Percentiles rank a stretch among this genome's conserved stretches.
These are phyloP conservation scores for Ophion ventricosus DNA, from an alignment of 2,888 invertebrate genomes.

Conservation along the genomic window DNA sequence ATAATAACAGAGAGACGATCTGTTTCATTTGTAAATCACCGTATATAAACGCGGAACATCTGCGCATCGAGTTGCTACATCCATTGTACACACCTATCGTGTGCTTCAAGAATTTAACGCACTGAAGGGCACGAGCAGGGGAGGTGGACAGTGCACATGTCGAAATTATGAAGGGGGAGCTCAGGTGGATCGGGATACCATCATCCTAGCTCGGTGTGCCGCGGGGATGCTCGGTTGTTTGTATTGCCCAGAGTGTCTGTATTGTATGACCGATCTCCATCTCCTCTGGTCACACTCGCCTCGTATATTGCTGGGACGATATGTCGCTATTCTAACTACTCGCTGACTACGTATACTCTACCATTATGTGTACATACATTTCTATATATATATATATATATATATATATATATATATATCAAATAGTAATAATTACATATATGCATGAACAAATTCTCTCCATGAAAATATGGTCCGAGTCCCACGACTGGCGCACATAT, in stretches of 20 bases:
- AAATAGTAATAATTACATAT: background rate
- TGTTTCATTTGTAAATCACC: background rate
- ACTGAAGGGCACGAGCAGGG: background rate
- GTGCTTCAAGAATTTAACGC: conserved; percentile 9
- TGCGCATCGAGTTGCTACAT: conserved; percentile 16
- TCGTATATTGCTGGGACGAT: conserved; percentile 54
- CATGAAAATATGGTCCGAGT: background rate
- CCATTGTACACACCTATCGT: conserved; percentile 6
- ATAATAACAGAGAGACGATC: conserved; percentile 9
- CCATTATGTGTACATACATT: background rate
- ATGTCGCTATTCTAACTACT: conserved; percentile 37
- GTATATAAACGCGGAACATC: background rate
- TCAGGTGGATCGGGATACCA: conserved; percentile 9
- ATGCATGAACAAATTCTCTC: background rate
- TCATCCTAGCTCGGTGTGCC: conserved; percentile 11
- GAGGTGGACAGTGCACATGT: background rate
- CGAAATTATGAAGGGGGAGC: background rate
- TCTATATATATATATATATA: background rate
- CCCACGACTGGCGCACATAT: background rate
- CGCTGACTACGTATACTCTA: conserved; percentile 26
- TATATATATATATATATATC: background rate
- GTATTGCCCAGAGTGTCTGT: conserved; percentile 26
- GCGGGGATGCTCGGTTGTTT: conserved; percentile 31
- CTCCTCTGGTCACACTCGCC: conserved; percentile 42
- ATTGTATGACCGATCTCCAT: conserved; percentile 45